Base-by-base conservation (phyloP, 2,797 vertebrate species). In the Poeciliopsis gracilis region DNA sequence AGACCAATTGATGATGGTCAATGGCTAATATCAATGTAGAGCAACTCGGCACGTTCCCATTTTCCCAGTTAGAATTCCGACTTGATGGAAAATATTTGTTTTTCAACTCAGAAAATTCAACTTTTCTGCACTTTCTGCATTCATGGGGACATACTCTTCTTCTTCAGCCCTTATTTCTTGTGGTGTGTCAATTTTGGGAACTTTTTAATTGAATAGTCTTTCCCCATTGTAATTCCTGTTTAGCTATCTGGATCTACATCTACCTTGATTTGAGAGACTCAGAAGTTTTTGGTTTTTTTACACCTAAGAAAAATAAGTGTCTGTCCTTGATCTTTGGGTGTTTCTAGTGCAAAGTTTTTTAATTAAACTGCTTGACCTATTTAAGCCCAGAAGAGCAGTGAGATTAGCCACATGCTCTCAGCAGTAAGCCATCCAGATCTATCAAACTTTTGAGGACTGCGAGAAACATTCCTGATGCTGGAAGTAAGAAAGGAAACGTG, bases 401-500 rank as follows among this genome's bases (percentile, higher is more conserved):
- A 67, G 63, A 25, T 41, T 38, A 67, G 33, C 20, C 36, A 67
- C 9, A 25, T 67, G 63, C 36, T 41, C 33, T 67, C 10, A 67
- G 41, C 11, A 55, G 11, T 2, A 72, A 43, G 75, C 83, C 85
- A 82, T 84, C 23, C 49, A 20, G 79, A 84, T 73, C 71, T 75
- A 63, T 80, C 77, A 90, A 81, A 86, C 75, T 49, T 55, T 77
- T 77, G 55, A 33, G 77, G 67, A 41, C 67, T 70, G 28, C 67
- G 70, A 77, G 72, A 82, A 80, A 78, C 76, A 51, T n/a, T 69
- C 73, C 61, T 86, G 77, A 6, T 78, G 66, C 63, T 85, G 75
- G 57, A 77, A 46, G 47, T 45, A 23, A 41, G 72, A 78, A 77
- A 78, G 72, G 69, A 85, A 87, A 87, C 33, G 82, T 91, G 88